These are phyloP conservation scores for Meta bourneti DNA, from an alignment of 2,888 invertebrate genomes.

Conservation along the genomic window DNA sequence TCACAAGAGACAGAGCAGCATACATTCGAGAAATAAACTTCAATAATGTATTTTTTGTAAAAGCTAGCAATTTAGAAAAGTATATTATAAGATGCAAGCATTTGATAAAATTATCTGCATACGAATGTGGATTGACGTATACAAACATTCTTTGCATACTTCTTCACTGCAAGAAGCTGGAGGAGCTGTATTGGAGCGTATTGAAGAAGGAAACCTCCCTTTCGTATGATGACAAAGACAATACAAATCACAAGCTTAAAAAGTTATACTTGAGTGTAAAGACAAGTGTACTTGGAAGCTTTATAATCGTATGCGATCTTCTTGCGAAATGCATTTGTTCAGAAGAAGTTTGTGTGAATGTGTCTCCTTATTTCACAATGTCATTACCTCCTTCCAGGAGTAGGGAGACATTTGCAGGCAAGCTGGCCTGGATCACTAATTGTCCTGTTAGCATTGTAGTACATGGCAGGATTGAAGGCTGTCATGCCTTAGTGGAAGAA, in stretches of 20 bases:
- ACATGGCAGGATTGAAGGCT: no score
- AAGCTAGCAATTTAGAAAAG: neutral
- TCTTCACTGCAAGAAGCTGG: neutral
- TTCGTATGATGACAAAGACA: neutral
- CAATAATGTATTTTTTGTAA: neutral
- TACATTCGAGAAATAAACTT: neutral
- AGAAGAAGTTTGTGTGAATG: neutral
- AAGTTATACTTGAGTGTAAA: neutral
- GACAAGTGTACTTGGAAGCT: neutral
- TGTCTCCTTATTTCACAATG: neutral
- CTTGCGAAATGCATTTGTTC: neutral
- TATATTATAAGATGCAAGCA: neutral
- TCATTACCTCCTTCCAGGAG: neutral
- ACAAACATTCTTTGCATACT: neutral
- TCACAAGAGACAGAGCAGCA: neutral
- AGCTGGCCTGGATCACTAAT: no score
- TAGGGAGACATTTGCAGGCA: no score
- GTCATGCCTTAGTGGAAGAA: no score
- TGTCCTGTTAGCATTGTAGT: no score
- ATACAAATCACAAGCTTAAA: neutral
- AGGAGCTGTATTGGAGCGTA: neutral
- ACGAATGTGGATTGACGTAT: neutral
- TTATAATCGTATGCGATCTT: neutral
- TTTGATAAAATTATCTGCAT: neutral
- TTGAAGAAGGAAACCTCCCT: neutral